Conservation (phyloP, 2,888 invertebrate genomes). For the Helobdella robusta region DNA sequence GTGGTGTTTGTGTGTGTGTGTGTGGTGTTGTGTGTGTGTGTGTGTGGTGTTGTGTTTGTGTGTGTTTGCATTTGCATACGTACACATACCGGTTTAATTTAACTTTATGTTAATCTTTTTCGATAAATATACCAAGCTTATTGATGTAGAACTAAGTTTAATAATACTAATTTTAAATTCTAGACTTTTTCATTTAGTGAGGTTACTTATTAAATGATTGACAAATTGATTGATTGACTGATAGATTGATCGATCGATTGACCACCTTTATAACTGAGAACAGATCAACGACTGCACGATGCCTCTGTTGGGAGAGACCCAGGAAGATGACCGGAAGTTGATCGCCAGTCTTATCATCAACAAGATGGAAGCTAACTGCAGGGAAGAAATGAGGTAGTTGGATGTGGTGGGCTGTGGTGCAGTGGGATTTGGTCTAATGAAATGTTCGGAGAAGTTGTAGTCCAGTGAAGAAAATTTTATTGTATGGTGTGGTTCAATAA, state of each 20-base stretch:
- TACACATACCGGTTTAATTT: too few relatives aligned
- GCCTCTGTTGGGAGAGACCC: slow-evolving; percentile 79
- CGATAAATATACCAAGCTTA: too few relatives aligned
- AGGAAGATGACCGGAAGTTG: slow-evolving; percentile 88
- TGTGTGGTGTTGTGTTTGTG: too few relatives aligned
- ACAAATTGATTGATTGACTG: not conserved
- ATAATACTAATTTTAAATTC: not conserved
- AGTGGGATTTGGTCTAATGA: too few relatives aligned
- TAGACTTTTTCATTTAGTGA: not conserved
- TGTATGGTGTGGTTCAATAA: too few relatives aligned
- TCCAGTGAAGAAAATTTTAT: too few relatives aligned
- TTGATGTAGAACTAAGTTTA: too few relatives aligned
- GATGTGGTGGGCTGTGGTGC: slow-evolving; percentile 43
- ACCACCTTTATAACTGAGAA: not conserved
- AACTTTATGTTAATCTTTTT: too few relatives aligned
- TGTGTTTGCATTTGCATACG: too few relatives aligned
- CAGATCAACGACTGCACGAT: slow-evolving; percentile 84
- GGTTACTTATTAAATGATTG: not conserved
- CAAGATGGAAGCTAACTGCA: slow-evolving; percentile 71
- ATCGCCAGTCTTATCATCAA: slow-evolving; percentile 84
- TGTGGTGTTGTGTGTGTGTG: too few relatives aligned
- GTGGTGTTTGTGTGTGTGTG: too few relatives aligned
- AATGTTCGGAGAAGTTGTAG: too few relatives aligned
- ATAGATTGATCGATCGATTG: not conserved
- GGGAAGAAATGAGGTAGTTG: slow-evolving; percentile 38